phyloP scores from a whole-genome alignment of 2,113 vertebrate genomes.

The Balaeniceps rex region DNA sequence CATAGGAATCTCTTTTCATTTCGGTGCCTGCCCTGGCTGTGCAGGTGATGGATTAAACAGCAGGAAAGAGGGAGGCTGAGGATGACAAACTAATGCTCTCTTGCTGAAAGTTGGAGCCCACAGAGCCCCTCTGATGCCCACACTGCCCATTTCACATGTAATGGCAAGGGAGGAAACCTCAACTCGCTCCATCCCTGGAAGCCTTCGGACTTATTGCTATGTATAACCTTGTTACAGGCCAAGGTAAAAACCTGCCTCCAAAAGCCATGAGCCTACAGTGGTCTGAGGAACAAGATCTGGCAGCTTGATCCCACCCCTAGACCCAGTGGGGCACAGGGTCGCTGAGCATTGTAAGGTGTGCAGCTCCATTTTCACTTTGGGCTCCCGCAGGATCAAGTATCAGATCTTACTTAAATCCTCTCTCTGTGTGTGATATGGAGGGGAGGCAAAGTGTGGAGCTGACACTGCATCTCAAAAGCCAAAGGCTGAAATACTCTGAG shows the following conservation, averaged over 20 bases:
- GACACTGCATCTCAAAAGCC: background rate
- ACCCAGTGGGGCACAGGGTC: background rate
- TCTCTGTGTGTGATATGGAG: rapidly evolving
- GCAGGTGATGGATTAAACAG: background rate
- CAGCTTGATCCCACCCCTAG: background rate
- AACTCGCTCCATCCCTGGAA: background rate
- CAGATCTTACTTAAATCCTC: background rate
- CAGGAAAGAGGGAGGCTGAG: background rate
- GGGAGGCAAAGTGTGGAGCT: background rate
- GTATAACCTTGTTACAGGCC: background rate
- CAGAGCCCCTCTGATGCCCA: background rate
- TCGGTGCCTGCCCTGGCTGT: background rate
- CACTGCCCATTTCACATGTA: background rate
- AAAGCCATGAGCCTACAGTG: background rate
- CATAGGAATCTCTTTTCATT: background rate
- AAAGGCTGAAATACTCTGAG: background rate
- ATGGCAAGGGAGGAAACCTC: background rate
- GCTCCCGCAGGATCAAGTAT: background rate
- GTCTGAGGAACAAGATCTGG: background rate
- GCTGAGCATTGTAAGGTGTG: background rate
- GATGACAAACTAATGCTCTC: background rate
- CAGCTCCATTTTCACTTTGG: background rate
- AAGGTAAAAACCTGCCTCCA: background rate
- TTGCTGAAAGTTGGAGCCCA: background rate
- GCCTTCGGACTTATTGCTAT: background rate